Evolutionary conservation across 2,797 vertebrate species (phyloP).

Genomic region (Muscicapa comitata): DNA sequence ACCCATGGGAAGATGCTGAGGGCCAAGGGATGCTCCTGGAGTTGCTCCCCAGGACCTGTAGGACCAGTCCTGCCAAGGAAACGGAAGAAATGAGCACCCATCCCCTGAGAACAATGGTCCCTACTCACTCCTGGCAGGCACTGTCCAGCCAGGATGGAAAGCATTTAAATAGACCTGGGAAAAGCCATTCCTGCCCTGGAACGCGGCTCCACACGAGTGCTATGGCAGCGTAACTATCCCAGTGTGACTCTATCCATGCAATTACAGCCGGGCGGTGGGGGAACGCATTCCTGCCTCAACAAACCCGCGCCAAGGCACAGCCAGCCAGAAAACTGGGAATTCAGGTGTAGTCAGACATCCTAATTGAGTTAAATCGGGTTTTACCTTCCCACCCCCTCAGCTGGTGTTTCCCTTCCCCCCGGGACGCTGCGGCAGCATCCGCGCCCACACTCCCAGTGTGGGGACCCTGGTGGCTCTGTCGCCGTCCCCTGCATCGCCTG

Average conservation of each 20-base stretch:
- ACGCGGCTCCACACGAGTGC: fast-evolving
- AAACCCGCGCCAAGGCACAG: background rate
- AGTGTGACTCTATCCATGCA: background rate
- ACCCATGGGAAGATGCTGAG: background rate
- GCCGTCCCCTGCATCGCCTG: fast-evolving
- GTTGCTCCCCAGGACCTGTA: background rate
- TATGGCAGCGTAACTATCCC: background rate
- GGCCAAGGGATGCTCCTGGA: background rate
- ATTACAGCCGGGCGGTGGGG: background rate
- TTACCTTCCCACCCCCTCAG: background rate
- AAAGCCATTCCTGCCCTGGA: background rate
- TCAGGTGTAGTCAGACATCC: background rate
- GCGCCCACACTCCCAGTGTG: fast-evolving
- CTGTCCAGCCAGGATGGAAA: background rate
- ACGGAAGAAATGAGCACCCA: fast-evolving
- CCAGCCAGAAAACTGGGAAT: background rate
- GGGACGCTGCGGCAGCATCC: background rate
- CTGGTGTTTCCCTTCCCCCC: background rate
- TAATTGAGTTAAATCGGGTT: background rate
- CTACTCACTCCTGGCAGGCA: background rate
- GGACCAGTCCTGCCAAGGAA: fast-evolving
- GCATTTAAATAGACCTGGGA: background rate
- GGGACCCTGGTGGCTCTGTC: background rate
- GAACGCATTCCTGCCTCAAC: background rate
- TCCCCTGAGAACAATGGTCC: fast-evolving